Conservation (phyloP, 2,113 vertebrate species). For the Trichechus manatus region DNA sequence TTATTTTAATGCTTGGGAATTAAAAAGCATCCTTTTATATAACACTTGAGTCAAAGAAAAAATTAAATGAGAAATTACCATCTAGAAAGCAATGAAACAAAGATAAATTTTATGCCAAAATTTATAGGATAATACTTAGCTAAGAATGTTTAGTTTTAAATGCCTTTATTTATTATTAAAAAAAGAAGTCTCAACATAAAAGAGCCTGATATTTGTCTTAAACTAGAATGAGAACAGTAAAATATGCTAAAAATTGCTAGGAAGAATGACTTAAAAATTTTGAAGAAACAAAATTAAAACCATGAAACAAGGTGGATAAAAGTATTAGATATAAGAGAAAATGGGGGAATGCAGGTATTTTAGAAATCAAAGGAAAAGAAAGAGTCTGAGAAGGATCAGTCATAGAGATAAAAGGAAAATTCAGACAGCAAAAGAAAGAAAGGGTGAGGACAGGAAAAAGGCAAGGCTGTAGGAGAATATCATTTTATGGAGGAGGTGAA, state of each 20-base stretch:
- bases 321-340: background rate
- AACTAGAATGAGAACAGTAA: background rate
- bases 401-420: background rate
- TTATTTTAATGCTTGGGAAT: background rate
- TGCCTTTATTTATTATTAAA: background rate
- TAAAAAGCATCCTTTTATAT: background rate
- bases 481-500: background rate
- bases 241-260: background rate
- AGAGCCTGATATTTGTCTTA: background rate
- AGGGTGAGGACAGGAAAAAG: background rate
- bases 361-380: background rate
- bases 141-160: background rate
- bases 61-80: slow-evolving; percentile 38
- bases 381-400: background rate
- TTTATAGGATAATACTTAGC: background rate
- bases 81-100: background rate
- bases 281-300: background rate
- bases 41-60: background rate
- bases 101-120: background rate
- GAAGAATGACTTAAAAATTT: background rate
- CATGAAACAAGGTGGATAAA: background rate
- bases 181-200: background rate
- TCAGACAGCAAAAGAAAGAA: background rate
- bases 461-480: background rate
- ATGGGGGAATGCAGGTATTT: background rate